These are phyloP conservation scores for Trichosurus vulpecula DNA, from an alignment of 2,797 vertebrate species.

Conservation along the genomic window DNA sequence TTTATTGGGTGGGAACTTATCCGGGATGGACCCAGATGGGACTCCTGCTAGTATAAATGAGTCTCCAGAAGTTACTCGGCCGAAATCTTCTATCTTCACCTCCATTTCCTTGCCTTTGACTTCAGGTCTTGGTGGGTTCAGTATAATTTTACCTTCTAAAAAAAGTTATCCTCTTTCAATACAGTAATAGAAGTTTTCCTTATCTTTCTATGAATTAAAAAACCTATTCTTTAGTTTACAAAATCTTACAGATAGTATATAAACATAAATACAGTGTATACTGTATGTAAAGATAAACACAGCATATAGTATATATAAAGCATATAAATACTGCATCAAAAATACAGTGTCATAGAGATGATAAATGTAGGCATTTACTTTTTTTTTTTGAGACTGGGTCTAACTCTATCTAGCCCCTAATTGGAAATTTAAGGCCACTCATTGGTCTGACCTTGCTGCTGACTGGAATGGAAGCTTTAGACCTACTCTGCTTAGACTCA, in stretches of 20 bases:
- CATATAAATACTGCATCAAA: neutral
- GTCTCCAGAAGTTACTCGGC: constrained; percentile 76
- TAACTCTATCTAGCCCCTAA: neutral
- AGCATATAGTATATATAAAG: neutral
- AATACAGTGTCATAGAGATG: neutral
- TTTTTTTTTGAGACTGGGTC: neutral
- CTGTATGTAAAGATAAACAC: neutral
- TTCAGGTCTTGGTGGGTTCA: constrained; percentile 78
- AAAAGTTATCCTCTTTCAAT: constrained; percentile 5
- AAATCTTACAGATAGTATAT: neutral
- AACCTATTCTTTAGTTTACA: neutral
- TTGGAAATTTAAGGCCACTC: neutral
- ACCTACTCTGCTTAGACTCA: neutral
- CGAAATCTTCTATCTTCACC: constrained; percentile 77
- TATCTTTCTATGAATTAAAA: neutral
- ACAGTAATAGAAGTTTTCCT: neutral
- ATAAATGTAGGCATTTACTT: neutral
- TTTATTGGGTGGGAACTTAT: constrained; percentile 75
- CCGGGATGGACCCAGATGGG: neutral
- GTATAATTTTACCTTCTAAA: constrained; percentile 75
- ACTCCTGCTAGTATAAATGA: constrained; percentile 71
- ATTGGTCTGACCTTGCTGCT: neutral
- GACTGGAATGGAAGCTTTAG: neutral
- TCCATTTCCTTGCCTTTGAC: constrained; percentile 51
- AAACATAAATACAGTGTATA: neutral